Evolutionary conservation across 2,113 vertebrate species (phyloP), one percentile per base, ranked within the genome.

Genomic region (Tetrax tetrax): DNA sequence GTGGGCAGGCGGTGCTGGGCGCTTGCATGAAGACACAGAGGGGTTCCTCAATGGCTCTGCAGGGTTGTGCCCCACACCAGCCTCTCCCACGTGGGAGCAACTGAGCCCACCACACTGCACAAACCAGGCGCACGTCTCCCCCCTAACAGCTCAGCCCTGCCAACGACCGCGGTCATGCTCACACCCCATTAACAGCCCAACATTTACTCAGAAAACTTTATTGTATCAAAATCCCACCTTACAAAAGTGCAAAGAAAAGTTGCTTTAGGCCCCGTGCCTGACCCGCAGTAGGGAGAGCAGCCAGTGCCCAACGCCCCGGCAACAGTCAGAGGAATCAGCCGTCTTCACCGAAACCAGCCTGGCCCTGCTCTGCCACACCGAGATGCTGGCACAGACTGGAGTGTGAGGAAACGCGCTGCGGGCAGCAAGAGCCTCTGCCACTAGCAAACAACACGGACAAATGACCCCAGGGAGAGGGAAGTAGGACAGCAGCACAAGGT

Each of bases 121-220:
- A 33, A 27, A 8, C 33, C 22, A 16, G 53, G 41, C 14, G 1
- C 27, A 3, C 3, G 0, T 7, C 33, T 53, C 17, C 17, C 19
- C 27, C 35, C 63, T 3, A 3, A 33, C 11, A 72, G 59, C 66
- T 63, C 3, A 7, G 28, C 7, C 2, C 2, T 50, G 83, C 83
- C 83, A 65, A 1, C 1, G 65, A 64, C 87, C 35, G 0, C 29
- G 83, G 93, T 91, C 77, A 84, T 0, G 1, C 66, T 95, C 70
- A 4, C 75, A 63, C 24, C 65, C 6, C 9, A 1, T 41, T 28
- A 47, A 93, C 86, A 82, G 66, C 74, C 18, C 8, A 47, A 72
- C 6, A 0, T 97, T 96, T 97, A 95, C 78, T 92, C 69, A 96
- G 93, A 96, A 97, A 95, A 96, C 89, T 96, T 91, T 95, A 94